phyloP scores from a whole-genome alignment of 2,797 vertebrate genomes.

The Lagodon rhomboides region DNA sequence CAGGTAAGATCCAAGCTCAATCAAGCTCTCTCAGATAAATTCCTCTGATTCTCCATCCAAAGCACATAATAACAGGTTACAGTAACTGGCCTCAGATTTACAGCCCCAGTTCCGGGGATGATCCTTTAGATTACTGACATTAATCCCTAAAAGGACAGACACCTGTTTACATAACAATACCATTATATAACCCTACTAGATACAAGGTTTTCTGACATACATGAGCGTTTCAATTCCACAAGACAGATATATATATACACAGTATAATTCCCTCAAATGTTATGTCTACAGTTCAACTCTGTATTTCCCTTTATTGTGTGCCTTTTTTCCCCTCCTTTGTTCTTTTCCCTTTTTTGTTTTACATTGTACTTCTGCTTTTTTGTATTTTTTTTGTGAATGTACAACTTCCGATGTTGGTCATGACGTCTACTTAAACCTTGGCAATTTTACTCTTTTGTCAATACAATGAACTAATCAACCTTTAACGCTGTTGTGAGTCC shows the following conservation, averaged over 20 bases:
- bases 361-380: too few relatives aligned
- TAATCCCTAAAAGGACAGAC: constrained; percentile 8
- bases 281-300: neutral
- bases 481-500: neutral
- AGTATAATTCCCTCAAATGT: neutral
- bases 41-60: neutral
- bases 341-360: too few relatives aligned
- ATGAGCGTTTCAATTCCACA: neutral
- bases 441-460: neutral
- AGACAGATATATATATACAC: neutral
- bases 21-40: neutral
- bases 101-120: constrained; percentile 8
- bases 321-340: too few relatives aligned
- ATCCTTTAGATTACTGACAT: constrained; percentile 24
- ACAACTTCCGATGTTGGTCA: too few relatives aligned
- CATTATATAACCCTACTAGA: neutral
- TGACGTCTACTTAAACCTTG: neutral
- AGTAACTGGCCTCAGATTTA: constrained; percentile 4
- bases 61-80: constrained; percentile 5
- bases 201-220: neutral
- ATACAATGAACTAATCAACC: neutral
- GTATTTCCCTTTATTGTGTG: too few relatives aligned
- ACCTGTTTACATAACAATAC: constrained; percentile 21
- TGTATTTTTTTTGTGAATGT: too few relatives aligned
- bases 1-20: neutral